Evolutionary conservation across 1,140 invertebrate genomes (phyloP).

Genomic region (Lordiphosa mommai): DNA sequence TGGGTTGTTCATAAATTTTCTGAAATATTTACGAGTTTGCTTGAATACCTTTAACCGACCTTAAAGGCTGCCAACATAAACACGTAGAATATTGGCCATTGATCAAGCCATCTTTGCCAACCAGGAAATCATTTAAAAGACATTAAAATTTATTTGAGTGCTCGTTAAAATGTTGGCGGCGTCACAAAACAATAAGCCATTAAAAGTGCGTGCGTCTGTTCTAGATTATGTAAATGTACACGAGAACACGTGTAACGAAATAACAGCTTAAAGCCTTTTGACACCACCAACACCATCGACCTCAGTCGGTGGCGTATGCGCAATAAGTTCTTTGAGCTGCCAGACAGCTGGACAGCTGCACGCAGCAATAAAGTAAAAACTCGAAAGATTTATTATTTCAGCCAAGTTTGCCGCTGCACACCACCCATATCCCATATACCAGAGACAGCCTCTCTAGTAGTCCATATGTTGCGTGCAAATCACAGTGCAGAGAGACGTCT

Average conservation of each 20-base stretch:
- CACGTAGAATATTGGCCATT: conserved; percentile 55
- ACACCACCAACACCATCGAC: conserved; percentile 1
- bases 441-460: conserved; percentile 27
- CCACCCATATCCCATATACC: conserved; percentile 18
- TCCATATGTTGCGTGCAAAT: conserved; percentile 77
- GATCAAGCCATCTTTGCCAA: conserved; percentile 48
- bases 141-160: conserved; percentile 73
- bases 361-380: conserved; percentile 68
- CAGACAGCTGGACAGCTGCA: conserved; percentile 35
- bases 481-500: conserved; percentile 39
- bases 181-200: conserved; percentile 57
- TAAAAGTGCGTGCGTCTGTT: conserved; percentile 54
- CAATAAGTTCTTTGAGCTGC: conserved; percentile 33
- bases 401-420: conserved; percentile 40
- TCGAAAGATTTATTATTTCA: conserved; percentile 66
- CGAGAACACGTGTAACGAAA: conserved; percentile 53
- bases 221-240: conserved; percentile 61
- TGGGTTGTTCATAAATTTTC: conserved; percentile 10
- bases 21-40: conserved; percentile 24
- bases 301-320: conserved; percentile 46
- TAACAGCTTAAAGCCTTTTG: conserved; percentile 32
- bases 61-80: conserved; percentile 39
- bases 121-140: conserved; percentile 67
- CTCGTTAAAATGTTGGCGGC: conserved; percentile 62
- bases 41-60: conserved; percentile 15